Conservation (phyloP, 2,113 vertebrate species). For the Helogale parvula region DNA sequence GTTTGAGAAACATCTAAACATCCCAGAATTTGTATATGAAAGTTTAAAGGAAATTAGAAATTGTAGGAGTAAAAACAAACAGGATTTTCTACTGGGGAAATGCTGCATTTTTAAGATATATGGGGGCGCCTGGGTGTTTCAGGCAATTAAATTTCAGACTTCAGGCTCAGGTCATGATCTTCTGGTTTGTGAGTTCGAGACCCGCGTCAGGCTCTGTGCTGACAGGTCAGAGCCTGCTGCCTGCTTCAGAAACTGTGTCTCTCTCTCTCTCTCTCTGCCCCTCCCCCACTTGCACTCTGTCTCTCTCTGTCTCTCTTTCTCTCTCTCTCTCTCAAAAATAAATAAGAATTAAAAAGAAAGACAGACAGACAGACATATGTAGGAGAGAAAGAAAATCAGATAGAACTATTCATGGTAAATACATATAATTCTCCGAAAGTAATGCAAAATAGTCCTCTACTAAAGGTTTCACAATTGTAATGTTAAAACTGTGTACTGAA, state of each 20-base stretch:
- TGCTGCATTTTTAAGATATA: slow-evolving; percentile 26
- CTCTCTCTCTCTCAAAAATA: too few relatives aligned
- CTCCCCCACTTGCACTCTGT: too few relatives aligned
- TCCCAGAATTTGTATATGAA: slow-evolving; percentile 32
- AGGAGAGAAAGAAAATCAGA: slow-evolving; percentile 42
- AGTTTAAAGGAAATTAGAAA: slow-evolving; percentile 52
- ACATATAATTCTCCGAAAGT: slow-evolving; percentile 3
- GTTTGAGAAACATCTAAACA: slow-evolving; percentile 15
- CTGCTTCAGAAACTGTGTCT: too few relatives aligned
- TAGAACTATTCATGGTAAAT: slow-evolving; percentile 38
- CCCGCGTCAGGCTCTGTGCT: too few relatives aligned
- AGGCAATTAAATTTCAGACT: too few relatives aligned
- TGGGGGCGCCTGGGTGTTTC: too few relatives aligned
- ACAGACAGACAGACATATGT: background rate
- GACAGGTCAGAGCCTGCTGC: too few relatives aligned
- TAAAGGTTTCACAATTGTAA: slow-evolving; percentile 8
- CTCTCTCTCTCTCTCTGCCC: too few relatives aligned
- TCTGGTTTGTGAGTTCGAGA: too few relatives aligned
- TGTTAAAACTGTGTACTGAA: background rate
- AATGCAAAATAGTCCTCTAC: background rate
- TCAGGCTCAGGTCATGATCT: too few relatives aligned
- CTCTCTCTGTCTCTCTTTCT: too few relatives aligned
- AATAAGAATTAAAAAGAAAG: too few relatives aligned
- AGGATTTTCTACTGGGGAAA: slow-evolving; percentile 13
- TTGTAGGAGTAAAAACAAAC: slow-evolving; percentile 50